Percentiles rank a stretch among this genome's conserved stretches.
Conservation (phyloP, 2,113 vertebrate species). For the Gobiocypris rarus region DNA sequence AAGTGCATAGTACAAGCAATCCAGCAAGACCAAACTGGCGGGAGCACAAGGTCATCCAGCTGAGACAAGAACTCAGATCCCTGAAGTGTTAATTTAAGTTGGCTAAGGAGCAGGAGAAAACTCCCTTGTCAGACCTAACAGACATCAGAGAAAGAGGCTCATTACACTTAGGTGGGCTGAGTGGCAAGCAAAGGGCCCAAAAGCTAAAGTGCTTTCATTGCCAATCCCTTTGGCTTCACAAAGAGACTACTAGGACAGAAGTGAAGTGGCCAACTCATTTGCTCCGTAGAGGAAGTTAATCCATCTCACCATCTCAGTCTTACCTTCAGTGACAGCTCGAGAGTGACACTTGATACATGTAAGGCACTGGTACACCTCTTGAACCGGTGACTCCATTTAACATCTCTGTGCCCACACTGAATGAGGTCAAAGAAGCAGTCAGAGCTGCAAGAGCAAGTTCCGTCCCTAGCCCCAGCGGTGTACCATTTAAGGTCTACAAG, state of each 20-base stretch:
- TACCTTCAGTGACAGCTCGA: background rate
- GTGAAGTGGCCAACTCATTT: background rate
- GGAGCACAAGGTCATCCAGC: background rate
- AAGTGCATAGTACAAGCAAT: too few species aligned
- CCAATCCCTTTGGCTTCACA: background rate
- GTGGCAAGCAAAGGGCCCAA: too few species aligned
- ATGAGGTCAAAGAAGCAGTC: background rate
- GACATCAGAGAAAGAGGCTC: background rate
- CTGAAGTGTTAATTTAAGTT: background rate
- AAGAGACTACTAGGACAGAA: background rate
- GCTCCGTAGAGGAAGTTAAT: background rate
- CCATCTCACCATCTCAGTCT: background rate
- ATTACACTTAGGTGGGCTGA: background rate
- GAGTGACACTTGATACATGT: background rate
- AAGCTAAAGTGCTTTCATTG: too few species aligned
- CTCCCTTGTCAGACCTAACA: background rate
- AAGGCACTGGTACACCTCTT: too few species aligned
- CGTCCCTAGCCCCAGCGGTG: background rate
- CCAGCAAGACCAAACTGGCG: too few species aligned
- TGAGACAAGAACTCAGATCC: background rate
- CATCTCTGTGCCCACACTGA: background rate
- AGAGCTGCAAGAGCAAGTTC: background rate
- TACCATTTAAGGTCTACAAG: slow-evolving; percentile 32
- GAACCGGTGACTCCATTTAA: background rate
- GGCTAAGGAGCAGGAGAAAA: background rate